These are phyloP conservation scores for Stegodyphus mimosarum DNA, from an alignment of 1,140 invertebrate species.

Conservation along the genomic window DNA sequence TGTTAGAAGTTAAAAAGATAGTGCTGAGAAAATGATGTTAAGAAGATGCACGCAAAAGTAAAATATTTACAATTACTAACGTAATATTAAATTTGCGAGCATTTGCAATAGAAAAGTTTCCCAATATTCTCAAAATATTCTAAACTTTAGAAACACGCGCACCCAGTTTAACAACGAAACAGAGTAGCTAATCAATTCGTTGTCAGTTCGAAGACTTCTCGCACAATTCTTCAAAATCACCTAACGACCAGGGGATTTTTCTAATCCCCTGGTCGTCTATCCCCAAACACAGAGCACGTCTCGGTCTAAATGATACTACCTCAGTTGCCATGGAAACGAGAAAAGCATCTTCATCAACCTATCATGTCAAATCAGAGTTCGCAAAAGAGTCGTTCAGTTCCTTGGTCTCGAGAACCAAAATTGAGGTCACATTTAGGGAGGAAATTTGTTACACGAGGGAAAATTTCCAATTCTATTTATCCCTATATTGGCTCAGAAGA, in stretches of 20 bases:
- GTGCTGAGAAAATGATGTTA: too few relatives aligned
- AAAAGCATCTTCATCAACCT: constrained; percentile 40
- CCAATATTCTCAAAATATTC: too few relatives aligned
- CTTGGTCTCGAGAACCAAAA: constrained; percentile 5
- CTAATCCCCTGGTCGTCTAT: background rate
- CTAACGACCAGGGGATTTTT: background rate
- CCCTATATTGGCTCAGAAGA: too few relatives aligned
- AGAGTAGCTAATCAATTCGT: too few relatives aligned
- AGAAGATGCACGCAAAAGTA: too few relatives aligned
- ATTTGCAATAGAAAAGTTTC: too few relatives aligned
- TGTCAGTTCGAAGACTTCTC: too few relatives aligned
- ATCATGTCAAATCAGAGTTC: constrained; percentile 51
- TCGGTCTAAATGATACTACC: background rate
- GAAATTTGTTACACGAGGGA: background rate
- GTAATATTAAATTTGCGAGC: too few relatives aligned
- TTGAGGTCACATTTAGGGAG: constrained; percentile 36
- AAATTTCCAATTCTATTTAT: background rate
- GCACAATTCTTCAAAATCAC: background rate
- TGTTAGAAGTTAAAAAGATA: too few relatives aligned
- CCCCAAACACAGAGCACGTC: background rate
- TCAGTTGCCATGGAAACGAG: constrained; percentile 28
- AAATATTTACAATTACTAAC: too few relatives aligned
- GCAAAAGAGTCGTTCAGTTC: constrained; percentile 23
- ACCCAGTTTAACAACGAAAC: too few relatives aligned
- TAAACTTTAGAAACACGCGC: too few relatives aligned